These are phyloP conservation scores for Cyaniris semiargus DNA, from an alignment of 2,888 invertebrate species.

Conservation along the genomic window DNA sequence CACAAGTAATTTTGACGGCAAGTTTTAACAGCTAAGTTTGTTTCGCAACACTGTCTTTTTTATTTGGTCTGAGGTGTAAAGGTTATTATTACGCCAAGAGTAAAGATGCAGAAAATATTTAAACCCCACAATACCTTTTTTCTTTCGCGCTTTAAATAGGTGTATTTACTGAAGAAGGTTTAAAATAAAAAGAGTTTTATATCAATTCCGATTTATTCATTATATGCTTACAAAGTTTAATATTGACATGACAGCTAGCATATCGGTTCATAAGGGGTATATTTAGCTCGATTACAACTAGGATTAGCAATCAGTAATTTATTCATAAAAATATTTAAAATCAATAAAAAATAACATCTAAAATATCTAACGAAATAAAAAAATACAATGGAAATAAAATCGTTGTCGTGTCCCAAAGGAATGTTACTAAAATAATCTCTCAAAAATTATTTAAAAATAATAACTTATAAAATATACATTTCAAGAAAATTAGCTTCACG, in stretches of 20 bases:
- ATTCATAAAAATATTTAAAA: slow-evolving; percentile 45
- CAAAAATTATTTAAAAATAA: slow-evolving; percentile 61
- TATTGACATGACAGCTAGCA: slow-evolving; percentile 63
- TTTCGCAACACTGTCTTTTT: neutral
- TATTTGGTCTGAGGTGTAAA: neutral
- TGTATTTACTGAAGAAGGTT: neutral
- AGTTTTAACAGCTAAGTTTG: neutral
- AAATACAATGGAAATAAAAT: slow-evolving; percentile 69
- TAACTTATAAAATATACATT: slow-evolving; percentile 64
- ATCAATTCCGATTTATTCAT: slow-evolving; percentile 72
- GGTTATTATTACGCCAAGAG: neutral
- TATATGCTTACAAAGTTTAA: slow-evolving; percentile 66
- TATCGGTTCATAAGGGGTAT: slow-evolving; percentile 50
- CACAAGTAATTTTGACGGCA: no score
- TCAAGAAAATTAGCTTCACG: slow-evolving; percentile 46
- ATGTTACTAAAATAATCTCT: slow-evolving; percentile 59
- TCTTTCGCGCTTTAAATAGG: neutral
- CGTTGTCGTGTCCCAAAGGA: slow-evolving; percentile 73
- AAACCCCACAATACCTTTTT: neutral
- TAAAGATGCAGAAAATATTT: neutral
- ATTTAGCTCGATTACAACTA: slow-evolving; percentile 42
- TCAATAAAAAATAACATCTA: slow-evolving; percentile 51
- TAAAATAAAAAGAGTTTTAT: slow-evolving; percentile 49
- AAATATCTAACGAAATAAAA: slow-evolving; percentile 72
- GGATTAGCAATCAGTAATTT: slow-evolving; percentile 40